Base-by-base conservation (phyloP, 2,888 invertebrate species). In the Tachina fera region DNA sequence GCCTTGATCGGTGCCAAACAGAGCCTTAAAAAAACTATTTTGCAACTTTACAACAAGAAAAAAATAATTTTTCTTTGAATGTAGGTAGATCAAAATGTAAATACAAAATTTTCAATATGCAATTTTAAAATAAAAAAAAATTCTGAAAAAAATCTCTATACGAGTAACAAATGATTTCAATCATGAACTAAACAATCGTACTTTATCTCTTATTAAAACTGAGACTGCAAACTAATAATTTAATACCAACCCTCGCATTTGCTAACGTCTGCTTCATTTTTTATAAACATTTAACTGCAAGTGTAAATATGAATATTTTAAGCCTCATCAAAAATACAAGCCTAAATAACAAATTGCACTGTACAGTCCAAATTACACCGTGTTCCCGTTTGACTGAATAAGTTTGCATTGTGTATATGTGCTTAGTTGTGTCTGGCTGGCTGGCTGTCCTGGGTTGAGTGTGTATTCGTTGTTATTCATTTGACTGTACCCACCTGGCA, bases 261-360 rank as follows among this genome's bases (percentile, higher is more conserved):
- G 13, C 3, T 45, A 13, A 63, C 10, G 11, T 45, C 43, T 16
- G 31, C 39, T n/a, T 9, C 10, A 39, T 5, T n/a, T n/a, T 19
- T 53, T 41, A 41, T 41, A 9, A 53, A 41, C 13, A 58, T 70
- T 53, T 56, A 43, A 56, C 14, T 43, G 56, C 70, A 22, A 56
- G 43, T 70, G 43, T 43, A 70, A 70, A 56, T 56, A 13, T 31
- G 39, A 71, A 22, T 19, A 16, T 53, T 53, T 51, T 10, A 22
- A 56, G 53, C n/a, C 47, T 41, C 61, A 61, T 61, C n/a, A 22
- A 19, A 58, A 43, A n/a, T 71, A 47, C 41, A 53, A n/a, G 41
- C 39, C 43, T 31, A 31, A 63, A 51, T 13, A 67, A 51, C 60
- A 58, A 39, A 47, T 56, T 10, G 22, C 13, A 70, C 16, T 9